A percentile compares a stretch with the other conserved stretches of the same genome.
These are phyloP conservation scores for Planococcus citri DNA, from an alignment of 1,140 invertebrate species.

Conservation along the genomic window DNA sequence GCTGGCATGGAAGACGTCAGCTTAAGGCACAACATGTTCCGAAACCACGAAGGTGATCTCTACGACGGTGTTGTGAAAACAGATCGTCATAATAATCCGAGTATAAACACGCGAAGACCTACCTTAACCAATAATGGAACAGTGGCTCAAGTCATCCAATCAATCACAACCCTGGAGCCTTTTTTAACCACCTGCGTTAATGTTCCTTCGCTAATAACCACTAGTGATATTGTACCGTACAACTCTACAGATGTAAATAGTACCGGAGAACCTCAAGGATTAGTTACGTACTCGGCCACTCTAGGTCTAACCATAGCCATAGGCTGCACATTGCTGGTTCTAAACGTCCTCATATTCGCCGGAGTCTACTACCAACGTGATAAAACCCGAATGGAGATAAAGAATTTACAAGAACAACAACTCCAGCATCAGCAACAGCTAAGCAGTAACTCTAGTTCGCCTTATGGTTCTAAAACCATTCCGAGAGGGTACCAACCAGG, in stretches of 20 bases:
- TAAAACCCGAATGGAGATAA: constrained; percentile 45
- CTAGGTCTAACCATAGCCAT: constrained; percentile 77
- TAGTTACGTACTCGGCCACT: constrained; percentile 63
- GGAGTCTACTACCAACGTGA: constrained; percentile 88
- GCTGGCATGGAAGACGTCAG: constrained; percentile 77
- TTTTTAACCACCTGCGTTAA: constrained; percentile 42
- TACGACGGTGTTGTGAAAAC: constrained; percentile 70
- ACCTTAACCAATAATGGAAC: constrained; percentile 31
- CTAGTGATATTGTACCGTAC: constrained; percentile 23
- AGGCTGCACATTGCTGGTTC: constrained; percentile 56
- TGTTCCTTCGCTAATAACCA: constrained; percentile 32
- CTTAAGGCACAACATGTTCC: constrained; percentile 67
- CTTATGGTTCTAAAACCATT: constrained; percentile 52
- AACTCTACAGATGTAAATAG: neutral
- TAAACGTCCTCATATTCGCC: constrained; percentile 86
- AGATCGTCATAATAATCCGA: constrained; percentile 63
- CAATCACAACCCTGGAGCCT: constrained; percentile 40
- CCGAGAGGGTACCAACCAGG: constrained; percentile 49
- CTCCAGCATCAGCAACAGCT: constrained; percentile 11
- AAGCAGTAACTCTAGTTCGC: constrained; percentile 50
- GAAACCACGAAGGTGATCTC: constrained; percentile 62
- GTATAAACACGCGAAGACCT: constrained; percentile 45
- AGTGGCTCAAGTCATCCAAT: constrained; percentile 31
- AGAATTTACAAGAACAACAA: constrained; percentile 31
- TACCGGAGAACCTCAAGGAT: constrained; percentile 22